Conservation (phyloP, 1,140 invertebrate species). For the Hyles vespertilio region DNA sequence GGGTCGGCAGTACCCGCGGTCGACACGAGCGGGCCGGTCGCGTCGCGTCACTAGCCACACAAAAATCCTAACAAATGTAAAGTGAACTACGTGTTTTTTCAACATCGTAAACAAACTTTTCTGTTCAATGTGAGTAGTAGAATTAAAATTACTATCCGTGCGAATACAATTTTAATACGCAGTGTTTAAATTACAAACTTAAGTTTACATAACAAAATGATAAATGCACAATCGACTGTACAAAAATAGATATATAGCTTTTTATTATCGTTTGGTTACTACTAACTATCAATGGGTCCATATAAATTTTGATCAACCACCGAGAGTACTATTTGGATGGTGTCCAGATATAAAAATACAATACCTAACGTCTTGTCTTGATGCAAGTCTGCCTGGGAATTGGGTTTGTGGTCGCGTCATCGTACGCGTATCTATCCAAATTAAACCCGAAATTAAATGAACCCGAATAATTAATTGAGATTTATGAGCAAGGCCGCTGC, state of each 20-base stretch:
- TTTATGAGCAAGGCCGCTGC: too few relatives aligned
- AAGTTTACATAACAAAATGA: too few relatives aligned
- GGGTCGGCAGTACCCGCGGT: slow-evolving; percentile 5
- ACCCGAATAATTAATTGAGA: too few relatives aligned
- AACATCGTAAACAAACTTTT: background rate
- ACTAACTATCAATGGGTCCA: slow-evolving; percentile 32
- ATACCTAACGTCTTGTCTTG: slow-evolving; percentile 44
- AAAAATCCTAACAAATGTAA: background rate
- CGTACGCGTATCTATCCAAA: background rate
- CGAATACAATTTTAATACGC: too few relatives aligned
- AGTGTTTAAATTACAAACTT: too few relatives aligned
- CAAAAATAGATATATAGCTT: too few relatives aligned
- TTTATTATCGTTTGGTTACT: too few relatives aligned
- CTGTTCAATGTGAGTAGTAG: background rate
- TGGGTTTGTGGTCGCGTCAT: slow-evolving; percentile 14
- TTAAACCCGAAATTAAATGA: too few relatives aligned
- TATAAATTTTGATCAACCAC: slow-evolving; percentile 40
- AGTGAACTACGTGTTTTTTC: slow-evolving; percentile 1
- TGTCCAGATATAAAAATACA: slow-evolving; percentile 66
- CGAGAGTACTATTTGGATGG: slow-evolving; percentile 56
- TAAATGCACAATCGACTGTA: too few relatives aligned
- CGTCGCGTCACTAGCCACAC: background rate
- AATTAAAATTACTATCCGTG: too few relatives aligned
- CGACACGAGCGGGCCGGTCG: background rate
- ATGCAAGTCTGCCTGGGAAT: slow-evolving; percentile 49